Evolutionary conservation across 2,888 invertebrate species (phyloP), one percentile per base, ranked within the genome.

Genomic region (Rhodophaea formosa): DNA sequence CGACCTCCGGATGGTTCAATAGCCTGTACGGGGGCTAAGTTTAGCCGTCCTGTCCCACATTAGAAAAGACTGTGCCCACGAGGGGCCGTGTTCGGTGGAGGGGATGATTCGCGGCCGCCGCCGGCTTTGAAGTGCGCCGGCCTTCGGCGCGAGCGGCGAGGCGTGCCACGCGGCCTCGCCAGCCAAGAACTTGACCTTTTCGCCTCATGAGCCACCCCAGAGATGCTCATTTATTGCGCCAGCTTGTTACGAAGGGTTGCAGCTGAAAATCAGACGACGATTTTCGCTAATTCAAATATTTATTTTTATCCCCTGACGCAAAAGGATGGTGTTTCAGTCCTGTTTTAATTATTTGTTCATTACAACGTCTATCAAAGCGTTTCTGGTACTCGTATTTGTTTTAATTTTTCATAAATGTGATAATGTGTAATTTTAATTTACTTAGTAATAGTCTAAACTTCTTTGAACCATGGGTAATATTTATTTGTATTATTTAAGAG

Each of bases 121-220:
- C 65, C 63, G 71, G 82, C 88, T 88, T 88, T 88, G 88, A 88
- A 87, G 88, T 87, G 79, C 83, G 83, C 69, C 79, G 86, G 81
- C 87, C 88, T 85, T 82, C 85, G 68, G 65, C 71, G 71, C 70
- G 70, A 65, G 77, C 79, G 76, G 69, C 75, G 77, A 71, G 79
- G 79, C 85, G 82, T 80, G 71, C 72, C 68, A 70, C 69, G 45
- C 39, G 62, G 64, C 68, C 69, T 70, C 68, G 67, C 59, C 70
- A 72, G 67, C 73, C 74, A 71, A 74, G 74, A 82, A 83, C 86
- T 86, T 87, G 88, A 87, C 88, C 87, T 86, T 84, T 84, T 69
- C 67, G 63, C 58, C 57, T 65, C 63, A 62, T 64, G 60, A 46
- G 39, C 56, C 45, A 44, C 53, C 53, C 15, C 35, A 44, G 44